Evolutionary conservation across 2,888 invertebrate genomes (phyloP), one percentile per base, ranked within the genome.

Genomic region (Punctoribates punctum): DNA sequence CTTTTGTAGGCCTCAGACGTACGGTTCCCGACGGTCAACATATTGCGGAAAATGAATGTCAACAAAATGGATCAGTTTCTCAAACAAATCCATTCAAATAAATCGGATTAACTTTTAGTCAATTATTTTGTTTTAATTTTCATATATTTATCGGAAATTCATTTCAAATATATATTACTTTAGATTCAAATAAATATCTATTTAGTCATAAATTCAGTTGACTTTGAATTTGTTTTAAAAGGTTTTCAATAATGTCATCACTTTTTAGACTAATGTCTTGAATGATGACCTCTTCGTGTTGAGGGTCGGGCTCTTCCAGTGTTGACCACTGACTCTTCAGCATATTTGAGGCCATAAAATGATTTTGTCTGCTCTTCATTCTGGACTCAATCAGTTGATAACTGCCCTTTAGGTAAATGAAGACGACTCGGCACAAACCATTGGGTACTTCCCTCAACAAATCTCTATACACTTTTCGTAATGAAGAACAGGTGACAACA

Each of bases 301-400:
- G 72, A 42, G 70, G 70, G 15, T 73, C 73, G 13, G 76, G 76
- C 29, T 54, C 48, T 76, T 76, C 76, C 20, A 76, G 54, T 73
- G 73, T 54, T 11, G 23, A 27, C 46, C 51, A 76, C 42, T 76
- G 76, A 17, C 73, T 73, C 6, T 54, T 17, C 17, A 76, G 27
- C 76, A 76, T 76, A 23, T 51, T 60, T 11, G 73, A 8, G n/a
- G 72, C 73, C 76, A 76, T 76, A 23, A 51, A 76, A 57, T 76
- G 76, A 34, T 76, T 29, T 20, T 51, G 20, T 48, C 76, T 23
- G 51, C 20, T 38, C 13, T 23, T 73, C 54, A 76, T 76, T 54
- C 76, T 23, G 17, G 51, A 17, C 29, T 57, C 38, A 34, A 76
- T 73, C 73, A 76, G 27, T 11, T 73, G 13, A 27, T 65, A 73